Base-by-base conservation (phyloP, 2,797 vertebrate genomes). In the Podarcis lilfordi region DNA sequence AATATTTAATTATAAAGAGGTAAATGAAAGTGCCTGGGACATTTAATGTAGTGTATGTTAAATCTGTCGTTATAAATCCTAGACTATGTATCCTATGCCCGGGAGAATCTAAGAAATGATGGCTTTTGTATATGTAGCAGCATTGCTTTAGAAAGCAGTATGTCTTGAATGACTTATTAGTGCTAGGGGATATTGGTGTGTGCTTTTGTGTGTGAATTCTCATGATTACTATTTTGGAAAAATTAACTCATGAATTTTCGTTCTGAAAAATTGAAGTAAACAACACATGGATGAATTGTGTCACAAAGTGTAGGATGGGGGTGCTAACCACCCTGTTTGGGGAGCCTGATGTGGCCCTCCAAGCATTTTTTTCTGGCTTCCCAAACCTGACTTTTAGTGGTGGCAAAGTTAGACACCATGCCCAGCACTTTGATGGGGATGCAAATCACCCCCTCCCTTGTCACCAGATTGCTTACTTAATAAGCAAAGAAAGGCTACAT, bases 1-100 rank as follows among this genome's bases (percentile, higher is more conserved):
- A 92, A 94, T 95, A 92, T 94, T 91, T 93, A 91, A 89, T 96
- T 95, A 90, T 93, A 92, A 93, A 94, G 61, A 92, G 84, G 85
- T 92, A 94, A 94, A 87, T 91, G 80, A 87, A 95, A 93, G 91
- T 90, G 86, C 89, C 88, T 86, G 84, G 93, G 91, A 89, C 21
- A 11, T 94, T 94, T 92, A 91, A 89, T 95, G 88, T 84, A 91
- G 86, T 84, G 89, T 93, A 89, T 87, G 89, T 92, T 89, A 92
- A 82, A 90, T 88, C 0, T 40, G 89, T 91, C 84, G 40, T 86
- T 90, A 32, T 85, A 86, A 92, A 93, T 0, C 0, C 80, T 32
- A 69, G 45, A 88, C 8, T 82, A 82, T 82, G 72, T 91, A 72
- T 25, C 3, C 25, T 35, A 4, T 82, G 80, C 76, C 90, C 69